Base-by-base conservation (phyloP, 2,888 invertebrate species). In the Epirrhoe alternata region DNA sequence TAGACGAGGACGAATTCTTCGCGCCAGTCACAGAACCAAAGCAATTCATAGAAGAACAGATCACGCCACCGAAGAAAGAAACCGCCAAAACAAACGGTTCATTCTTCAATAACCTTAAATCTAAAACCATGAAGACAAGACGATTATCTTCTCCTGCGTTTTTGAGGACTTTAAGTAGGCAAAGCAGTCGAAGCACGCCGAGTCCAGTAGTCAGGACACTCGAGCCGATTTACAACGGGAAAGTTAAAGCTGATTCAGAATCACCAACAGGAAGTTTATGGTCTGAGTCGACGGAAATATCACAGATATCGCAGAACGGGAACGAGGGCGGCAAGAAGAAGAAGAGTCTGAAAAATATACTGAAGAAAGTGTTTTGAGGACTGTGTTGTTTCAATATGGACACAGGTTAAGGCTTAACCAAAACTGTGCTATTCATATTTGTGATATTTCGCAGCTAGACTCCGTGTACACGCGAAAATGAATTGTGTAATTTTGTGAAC, bases 291-390 rank as follows among this genome's bases (percentile, higher is more conserved):
- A 93, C 92, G 1, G 93, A 93, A 52, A 77, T 93, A 61, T 93
- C 92, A 0, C 88, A 88, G 42, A 89, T 87, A 66, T 89, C 90
- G 16, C 87, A 82, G 14, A 85, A 76, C 33, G 86, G 88, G 47
- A 81, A 74, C 61, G 88, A 78, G 62, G 80, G 84, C 35, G 79
- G 85, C 68, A 95, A 95, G 78, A 96, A 95, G 85, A 94, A 92
- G 78, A 95, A 95, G 81, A 94, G 96, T 79, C 94, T 97, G 74
- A 97, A 96, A 85, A 96, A 95, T 88, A 95, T 97, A 84, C 94
- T 97, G 82, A 96, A 95, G 78, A 97, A 96, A 94, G 95, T 97
- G 83, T 97, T 97, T 94, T 96, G 94, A 95, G 76, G 73, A 80
- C 77, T 75, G 64, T 80, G 67, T 72, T 77, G 73, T 72, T 64